Conservation (phyloP, 2,888 invertebrate species). For the Creontiades dilutus region DNA sequence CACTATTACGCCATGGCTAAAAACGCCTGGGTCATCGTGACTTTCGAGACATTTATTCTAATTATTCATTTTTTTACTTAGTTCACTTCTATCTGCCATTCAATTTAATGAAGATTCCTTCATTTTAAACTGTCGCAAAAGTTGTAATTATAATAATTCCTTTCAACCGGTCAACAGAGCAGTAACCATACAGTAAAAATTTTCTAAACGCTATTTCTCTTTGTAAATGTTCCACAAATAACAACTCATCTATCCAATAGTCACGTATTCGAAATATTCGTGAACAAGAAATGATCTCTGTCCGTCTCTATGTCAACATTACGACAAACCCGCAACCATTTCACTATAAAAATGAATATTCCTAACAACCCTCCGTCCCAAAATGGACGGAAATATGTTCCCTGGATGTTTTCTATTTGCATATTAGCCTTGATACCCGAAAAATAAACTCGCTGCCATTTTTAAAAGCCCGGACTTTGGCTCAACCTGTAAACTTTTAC, state of each 20-base stretch:
- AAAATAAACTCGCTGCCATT: background rate
- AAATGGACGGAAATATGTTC: background rate
- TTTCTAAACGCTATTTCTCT: no score
- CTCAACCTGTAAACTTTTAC: background rate
- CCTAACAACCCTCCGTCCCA: background rate
- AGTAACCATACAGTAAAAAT: no score
- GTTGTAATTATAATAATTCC: no score
- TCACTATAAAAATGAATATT: background rate
- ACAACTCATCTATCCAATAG: background rate
- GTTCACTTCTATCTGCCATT: no score
- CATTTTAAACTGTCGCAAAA: no score
- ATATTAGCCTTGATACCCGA: background rate
- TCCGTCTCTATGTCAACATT: background rate
- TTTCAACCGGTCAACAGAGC: no score
- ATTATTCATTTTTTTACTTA: no score
- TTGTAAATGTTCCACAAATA: background rate
- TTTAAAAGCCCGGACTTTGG: background rate
- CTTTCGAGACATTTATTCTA: no score
- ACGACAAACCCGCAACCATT: no score
- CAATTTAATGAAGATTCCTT: no score
- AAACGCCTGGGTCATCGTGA: no score
- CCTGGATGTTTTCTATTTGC: background rate
- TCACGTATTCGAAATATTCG: background rate
- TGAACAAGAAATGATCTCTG: background rate
- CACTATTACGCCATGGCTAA: no score